Base-by-base conservation (phyloP, 2,888 invertebrate species). In the Drepana falcataria region DNA sequence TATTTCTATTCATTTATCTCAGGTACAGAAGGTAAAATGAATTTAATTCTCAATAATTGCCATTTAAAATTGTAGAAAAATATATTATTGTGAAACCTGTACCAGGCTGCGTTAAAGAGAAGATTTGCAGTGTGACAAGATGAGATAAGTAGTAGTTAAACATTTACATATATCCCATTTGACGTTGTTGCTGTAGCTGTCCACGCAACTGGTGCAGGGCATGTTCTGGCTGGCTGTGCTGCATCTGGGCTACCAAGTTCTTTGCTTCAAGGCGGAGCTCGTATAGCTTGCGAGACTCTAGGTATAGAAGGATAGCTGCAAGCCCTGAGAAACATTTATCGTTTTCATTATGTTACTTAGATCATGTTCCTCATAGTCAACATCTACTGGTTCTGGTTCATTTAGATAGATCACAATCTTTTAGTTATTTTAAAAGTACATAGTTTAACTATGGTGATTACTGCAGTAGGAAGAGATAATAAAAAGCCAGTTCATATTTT, bases 161-260 rank as follows among this genome's bases (percentile, higher is more conserved):
- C 1, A 41, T 34, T 40, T 40, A 56, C 53, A 49, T 52, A 37
- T 59, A 59, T 59, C 65, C 75, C 48, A 68, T 58, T 9, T 75
- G 79, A 21, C 87, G 83, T 53, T 90, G 89, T 55, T 87, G 86
- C 53, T 90, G 89, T 57, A 91, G 63, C 61, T 89, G 89, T 33
- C 87, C 84, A 1, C 88, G 81, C 47, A 89, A 69, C 56, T 90
- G 88, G 48, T 90, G 87, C 57, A 90, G 61, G 0, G 89, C 86
- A 59, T 92, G 90, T 62, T 93, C 91, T 0, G 93, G 91, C 69
- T 94, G 94, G 59, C 94, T 93, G 83, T 95, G 93, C 73, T 97
- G 95, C 96, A 97, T 97, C 80, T 97, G 97, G 88, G 95, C 96
- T 2, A 97, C 96, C n/a, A 97, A 91, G 86, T 96, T 96, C 75